Evolutionary conservation across 2,797 vertebrate species (phyloP).

Genomic region (Cynodonichthys magdalenae): DNA sequence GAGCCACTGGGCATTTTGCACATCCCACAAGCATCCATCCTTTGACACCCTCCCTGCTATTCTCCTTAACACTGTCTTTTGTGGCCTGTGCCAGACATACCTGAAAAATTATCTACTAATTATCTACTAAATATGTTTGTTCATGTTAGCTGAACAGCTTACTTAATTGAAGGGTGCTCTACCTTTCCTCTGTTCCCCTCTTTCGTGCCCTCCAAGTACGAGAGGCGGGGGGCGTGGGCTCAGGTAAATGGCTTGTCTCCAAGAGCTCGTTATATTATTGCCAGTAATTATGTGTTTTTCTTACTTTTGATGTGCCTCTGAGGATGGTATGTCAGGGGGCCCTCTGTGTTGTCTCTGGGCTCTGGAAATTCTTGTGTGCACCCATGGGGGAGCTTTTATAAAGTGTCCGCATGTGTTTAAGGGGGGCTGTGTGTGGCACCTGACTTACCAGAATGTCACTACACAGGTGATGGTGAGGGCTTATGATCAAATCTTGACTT

Average conservation of each 20-base stretch:
- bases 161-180: slow-evolving; percentile 83
- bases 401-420: slow-evolving; percentile 21
- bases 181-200: slow-evolving; percentile 61
- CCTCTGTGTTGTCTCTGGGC: slow-evolving; percentile 72
- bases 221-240: slow-evolving; percentile 68
- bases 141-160: slow-evolving; percentile 85
- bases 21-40: slow-evolving; percentile 61
- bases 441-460: slow-evolving; percentile 65
- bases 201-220: slow-evolving; percentile 59
- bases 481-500: slow-evolving; percentile 74
- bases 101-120: slow-evolving; percentile 89
- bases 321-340: slow-evolving; percentile 77
- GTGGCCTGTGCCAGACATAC: slow-evolving; percentile 85
- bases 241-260: slow-evolving; percentile 84
- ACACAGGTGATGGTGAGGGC: slow-evolving; percentile 68
- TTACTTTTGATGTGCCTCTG: slow-evolving; percentile 83
- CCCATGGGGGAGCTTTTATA: slow-evolving; percentile 31
- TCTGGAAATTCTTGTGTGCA: slow-evolving; percentile 71
- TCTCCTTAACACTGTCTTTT: slow-evolving; percentile 79
- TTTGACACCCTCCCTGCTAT: slow-evolving; percentile 76
- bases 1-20: slow-evolving; percentile 61
- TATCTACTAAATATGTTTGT: slow-evolving; percentile 90
- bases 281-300: slow-evolving; percentile 90
- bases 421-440: slow-evolving; percentile 47
- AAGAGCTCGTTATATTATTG: slow-evolving; percentile 87